Evolutionary conservation across 2,888 invertebrate species (phyloP), one percentile per base, ranked within the genome.

Genomic region (Nomada hirtipes): DNA sequence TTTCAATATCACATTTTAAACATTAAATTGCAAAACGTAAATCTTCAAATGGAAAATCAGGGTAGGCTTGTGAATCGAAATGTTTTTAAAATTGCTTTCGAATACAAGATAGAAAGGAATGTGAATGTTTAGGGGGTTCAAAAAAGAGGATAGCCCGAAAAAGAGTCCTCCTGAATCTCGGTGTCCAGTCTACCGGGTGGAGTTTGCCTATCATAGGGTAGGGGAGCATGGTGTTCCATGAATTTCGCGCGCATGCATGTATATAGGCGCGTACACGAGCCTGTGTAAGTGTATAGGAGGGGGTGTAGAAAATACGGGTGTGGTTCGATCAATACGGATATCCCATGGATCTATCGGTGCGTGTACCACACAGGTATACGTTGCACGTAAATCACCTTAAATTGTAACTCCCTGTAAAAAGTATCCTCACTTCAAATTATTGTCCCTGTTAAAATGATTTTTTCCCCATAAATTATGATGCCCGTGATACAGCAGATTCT

Each of bases 271-370:
- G 88, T 84, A 75, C 73, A 78, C 75, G 74, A 75, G 57, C 72
- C 74, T 67, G 79, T 86, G 79, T 76, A 72, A 74, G 78, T 73
- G 74, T 75, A 78, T 79, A 79, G 72, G 73, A 72, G 69, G 73
- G 82, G 70, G 87, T 88, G 89, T 80, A 87, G 89, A 87, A 89
- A 92, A 88, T 86, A 91, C 91, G 92, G 92, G 92, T 93, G 92
- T 93, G 92, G 92, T 92, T 92, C 92, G 92, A 93, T 93, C 92
- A 93, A 92, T 93, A 92, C 92, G 84, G 86, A 90, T 92, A 92
- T 91, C 91, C 91, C 85, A 89, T 89, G 89, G 91, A 92, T 92
- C 91, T 89, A 91, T 91, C 90, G 88, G 86, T 87, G 87, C 86
- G 84, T 89, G 59, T 63, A 83, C 64, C 76, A 84, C 72, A 68